Evolutionary conservation across 2,113 vertebrate genomes (phyloP).

Genomic region (Heterocephalus glaber): DNA sequence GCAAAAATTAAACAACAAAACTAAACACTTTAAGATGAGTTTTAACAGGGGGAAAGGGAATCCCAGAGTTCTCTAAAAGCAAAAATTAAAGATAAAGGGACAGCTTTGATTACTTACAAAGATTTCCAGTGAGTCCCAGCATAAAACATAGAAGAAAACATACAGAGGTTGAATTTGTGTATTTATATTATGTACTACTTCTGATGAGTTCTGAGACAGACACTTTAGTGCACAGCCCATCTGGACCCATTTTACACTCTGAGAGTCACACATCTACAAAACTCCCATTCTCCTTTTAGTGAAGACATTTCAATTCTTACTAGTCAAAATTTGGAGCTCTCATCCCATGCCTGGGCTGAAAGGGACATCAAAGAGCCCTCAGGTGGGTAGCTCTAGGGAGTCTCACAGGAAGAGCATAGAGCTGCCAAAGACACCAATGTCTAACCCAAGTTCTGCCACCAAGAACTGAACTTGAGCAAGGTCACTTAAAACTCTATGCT

Average conservation of each 20-base stretch:
- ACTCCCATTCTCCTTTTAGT: slow-evolving; percentile 10
- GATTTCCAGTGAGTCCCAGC: slow-evolving; percentile 79
- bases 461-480: slow-evolving; percentile 65
- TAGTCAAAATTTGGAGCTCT: not conserved
- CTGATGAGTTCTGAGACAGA: slow-evolving; percentile 64
- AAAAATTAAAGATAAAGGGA: slow-evolving; percentile 76
- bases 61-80: slow-evolving; percentile 55
- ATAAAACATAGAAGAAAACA: slow-evolving; percentile 80
- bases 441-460: slow-evolving; percentile 52
- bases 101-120: slow-evolving; percentile 81
- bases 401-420: not conserved
- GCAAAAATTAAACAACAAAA: slow-evolving; percentile 48
- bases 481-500: slow-evolving; percentile 71
- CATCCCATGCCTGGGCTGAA: not conserved
- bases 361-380: not conserved
- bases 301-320: slow-evolving; percentile 4
- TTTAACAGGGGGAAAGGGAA: slow-evolving; percentile 57
- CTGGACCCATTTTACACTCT: slow-evolving; percentile 26
- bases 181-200: slow-evolving; percentile 58
- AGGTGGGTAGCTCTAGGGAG: not conserved
- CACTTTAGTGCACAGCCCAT: slow-evolving; percentile 55
- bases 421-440: not conserved
- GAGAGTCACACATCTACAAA: slow-evolving; percentile 36
- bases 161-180: slow-evolving; percentile 73
- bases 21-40: slow-evolving; percentile 31